These are phyloP conservation scores for Gyps fulvus DNA, from an alignment of 2,113 vertebrate species.

Conservation along the genomic window DNA sequence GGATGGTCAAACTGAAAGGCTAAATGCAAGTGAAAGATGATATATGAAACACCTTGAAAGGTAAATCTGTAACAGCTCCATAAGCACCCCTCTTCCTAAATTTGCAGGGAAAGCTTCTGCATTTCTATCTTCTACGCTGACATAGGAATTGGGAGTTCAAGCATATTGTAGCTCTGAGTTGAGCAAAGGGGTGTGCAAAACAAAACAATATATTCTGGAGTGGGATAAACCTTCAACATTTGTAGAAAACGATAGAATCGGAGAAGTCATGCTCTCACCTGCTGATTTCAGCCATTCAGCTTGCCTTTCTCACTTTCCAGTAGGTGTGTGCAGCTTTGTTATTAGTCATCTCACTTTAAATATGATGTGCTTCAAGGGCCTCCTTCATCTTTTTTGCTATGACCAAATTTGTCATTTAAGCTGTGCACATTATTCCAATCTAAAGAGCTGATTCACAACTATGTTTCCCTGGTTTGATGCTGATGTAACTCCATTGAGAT, in stretches of 20 bases:
- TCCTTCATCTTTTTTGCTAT: background rate
- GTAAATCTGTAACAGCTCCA: background rate
- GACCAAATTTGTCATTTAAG: background rate
- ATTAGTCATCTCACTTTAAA: background rate
- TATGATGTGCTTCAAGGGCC: background rate
- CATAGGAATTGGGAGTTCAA: background rate
- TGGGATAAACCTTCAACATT: background rate
- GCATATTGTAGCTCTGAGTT: background rate
- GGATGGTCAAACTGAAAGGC: background rate
- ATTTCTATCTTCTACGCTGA: background rate
- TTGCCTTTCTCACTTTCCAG: background rate
- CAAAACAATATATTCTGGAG: background rate
- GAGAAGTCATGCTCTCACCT: background rate
- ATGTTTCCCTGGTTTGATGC: background rate
- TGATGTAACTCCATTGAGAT: background rate
- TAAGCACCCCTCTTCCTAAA: background rate
- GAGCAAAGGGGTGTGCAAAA: background rate
- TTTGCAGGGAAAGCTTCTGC: background rate
- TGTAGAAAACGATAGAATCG: background rate
- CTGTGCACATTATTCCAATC: background rate
- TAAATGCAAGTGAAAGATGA: background rate
- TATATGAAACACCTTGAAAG: background rate
- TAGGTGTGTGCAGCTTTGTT: background rate
- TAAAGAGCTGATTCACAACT: background rate
- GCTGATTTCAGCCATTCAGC: background rate